Evolutionary conservation across 2,888 invertebrate genomes (phyloP), one percentile per base, ranked within the genome.

Genomic region (Hipparchia sbordonii): DNA sequence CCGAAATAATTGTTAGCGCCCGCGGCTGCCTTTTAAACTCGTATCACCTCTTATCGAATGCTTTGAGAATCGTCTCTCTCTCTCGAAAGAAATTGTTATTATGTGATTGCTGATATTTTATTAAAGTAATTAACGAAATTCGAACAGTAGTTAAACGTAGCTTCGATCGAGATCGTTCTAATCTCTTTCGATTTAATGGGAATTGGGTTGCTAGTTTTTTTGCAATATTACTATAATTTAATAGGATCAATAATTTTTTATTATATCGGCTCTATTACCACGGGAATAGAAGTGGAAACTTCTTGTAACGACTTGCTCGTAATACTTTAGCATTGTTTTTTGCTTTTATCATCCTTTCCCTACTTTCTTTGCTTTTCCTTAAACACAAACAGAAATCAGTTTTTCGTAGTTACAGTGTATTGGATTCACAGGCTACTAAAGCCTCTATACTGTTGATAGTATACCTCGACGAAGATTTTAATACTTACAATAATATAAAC

Each of bases 1-100:
- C 89, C 78, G 87, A 79, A 81, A 82, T 84, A 81, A 82, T 84
- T 82, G 87, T 85, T 83, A 82, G 78, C 82, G 89, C 90, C 88
- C 78, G 72, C 72, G 86, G 89, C 87, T 9, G 60, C 63, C 63
- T 62, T 62, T 69, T 69, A 54, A 62, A 63, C 13, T 10, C 6
- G 12, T 23, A 51, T 23, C 33, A 65, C 8, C 10, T 65, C 65
- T 23, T 63, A 70, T 70, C n/a, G 62, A 60, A 70, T 23, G 33
- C 23, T 56, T 56, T 63, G 54, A 46, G 61, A 62, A 54, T 56
- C 13, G 52, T 23, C 62, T 60, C 59, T 67, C 67, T 69, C 69
- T 69, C 69, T 69, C 46, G 23, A 23, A 61, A 61, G n/a, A 52
- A 54, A 61, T 23, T 61, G 59, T 69, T 52, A 69, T 68, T 23